These are phyloP conservation scores for Phoxinus dragarum DNA, from an alignment of 2,797 vertebrate species.

Conservation along the genomic window DNA sequence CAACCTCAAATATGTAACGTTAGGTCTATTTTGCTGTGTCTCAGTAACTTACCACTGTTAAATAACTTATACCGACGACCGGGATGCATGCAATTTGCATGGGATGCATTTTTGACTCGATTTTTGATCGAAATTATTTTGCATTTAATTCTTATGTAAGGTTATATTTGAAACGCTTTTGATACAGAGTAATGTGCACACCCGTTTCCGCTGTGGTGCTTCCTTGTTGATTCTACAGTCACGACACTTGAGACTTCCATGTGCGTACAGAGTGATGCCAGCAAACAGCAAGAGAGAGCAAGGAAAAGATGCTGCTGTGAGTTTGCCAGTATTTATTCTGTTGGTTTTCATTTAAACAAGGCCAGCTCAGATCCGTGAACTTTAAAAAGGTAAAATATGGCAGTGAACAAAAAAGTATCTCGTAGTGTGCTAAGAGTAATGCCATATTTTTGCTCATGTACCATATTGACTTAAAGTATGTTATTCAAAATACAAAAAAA, in stretches of 20 bases:
- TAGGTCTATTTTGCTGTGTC: neutral
- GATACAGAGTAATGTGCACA: neutral
- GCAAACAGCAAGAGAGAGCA: constrained; percentile 61
- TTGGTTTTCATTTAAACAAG: neutral
- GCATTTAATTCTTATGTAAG: neutral
- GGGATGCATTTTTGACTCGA: neutral
- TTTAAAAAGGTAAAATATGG: neutral
- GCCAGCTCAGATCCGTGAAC: neutral
- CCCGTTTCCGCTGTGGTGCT: neutral
- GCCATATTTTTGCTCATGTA: neutral
- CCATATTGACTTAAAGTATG: neutral
- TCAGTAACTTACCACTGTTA: neutral
- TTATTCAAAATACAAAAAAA: neutral
- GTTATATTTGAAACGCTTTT: neutral
- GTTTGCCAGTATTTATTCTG: constrained; percentile 8
- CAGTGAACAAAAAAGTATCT: neutral
- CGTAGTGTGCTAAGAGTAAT: neutral
- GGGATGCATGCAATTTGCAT: neutral
- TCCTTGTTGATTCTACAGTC: neutral
- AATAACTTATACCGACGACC: neutral
- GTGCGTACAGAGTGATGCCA: constrained; percentile 59
- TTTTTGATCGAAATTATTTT: neutral
- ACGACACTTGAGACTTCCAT: neutral
- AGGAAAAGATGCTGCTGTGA: constrained; percentile 72
- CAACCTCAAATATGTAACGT: neutral